Evolutionary conservation across 2,113 vertebrate species (phyloP).

Genomic region (Vireo altiloquus): DNA sequence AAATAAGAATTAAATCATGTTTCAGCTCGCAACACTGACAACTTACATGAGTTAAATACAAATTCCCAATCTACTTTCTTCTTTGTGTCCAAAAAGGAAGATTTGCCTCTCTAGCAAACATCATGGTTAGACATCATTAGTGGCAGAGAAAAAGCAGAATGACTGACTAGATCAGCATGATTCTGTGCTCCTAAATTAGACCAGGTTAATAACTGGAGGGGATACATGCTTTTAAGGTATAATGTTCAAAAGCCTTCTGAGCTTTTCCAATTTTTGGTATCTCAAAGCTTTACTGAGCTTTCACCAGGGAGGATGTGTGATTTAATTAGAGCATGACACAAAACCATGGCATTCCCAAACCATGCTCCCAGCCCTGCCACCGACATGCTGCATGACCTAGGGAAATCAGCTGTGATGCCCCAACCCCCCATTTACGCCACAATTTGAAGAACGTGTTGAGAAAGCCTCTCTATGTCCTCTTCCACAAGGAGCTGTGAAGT

Average conservation of each 20-base stretch:
- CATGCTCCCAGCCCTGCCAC: neutral
- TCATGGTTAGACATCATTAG: neutral
- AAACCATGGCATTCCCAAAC: neutral
- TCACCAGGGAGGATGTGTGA: neutral
- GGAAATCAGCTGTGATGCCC: neutral
- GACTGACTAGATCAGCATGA: neutral
- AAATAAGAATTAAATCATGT: neutral
- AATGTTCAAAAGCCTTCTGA: neutral
- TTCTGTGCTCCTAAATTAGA: neutral
- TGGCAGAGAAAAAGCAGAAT: neutral
- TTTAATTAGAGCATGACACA: neutral
- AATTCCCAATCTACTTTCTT: neutral
- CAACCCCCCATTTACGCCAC: accelerated
- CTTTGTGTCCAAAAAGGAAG: neutral
- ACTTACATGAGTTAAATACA: neutral
- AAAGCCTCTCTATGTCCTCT: neutral
- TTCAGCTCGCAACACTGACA: neutral
- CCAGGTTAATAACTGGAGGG: neutral
- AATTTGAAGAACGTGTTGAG: neutral
- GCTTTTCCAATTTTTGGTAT: neutral
- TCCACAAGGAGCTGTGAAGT: neutral
- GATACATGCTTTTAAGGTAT: neutral
- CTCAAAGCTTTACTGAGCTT: neutral
- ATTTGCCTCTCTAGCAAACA: neutral
- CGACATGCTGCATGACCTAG: neutral